Percentiles rank a stretch among this genome's conserved stretches.
Evolutionary conservation across 2,797 vertebrate genomes (phyloP).

Genomic region (Malurus leucopterus): DNA sequence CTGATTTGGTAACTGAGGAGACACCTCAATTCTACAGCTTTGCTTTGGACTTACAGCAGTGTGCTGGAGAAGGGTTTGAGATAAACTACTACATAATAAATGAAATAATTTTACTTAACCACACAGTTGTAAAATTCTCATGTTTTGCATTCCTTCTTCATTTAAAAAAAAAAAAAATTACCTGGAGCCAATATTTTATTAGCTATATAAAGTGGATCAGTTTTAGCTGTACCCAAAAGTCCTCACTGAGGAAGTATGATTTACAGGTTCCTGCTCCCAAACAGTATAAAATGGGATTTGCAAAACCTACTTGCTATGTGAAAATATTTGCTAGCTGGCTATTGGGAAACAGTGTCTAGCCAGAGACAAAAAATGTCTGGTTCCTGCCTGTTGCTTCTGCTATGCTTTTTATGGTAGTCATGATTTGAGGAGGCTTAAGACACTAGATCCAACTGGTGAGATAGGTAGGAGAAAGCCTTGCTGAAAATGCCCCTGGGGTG

Average conservation of each 20-base stretch:
- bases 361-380: background rate
- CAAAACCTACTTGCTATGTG: background rate
- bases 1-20: background rate
- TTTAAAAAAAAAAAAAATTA: background rate
- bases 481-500: conserved; percentile 18
- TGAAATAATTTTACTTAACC: background rate
- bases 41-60: background rate
- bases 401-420: background rate
- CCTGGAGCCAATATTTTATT: background rate
- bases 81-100: background rate
- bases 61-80: background rate
- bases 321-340: background rate
- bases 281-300: background rate
- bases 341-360: background rate
- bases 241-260: background rate
- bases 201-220: background rate
- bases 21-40: background rate
- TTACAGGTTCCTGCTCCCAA: background rate
- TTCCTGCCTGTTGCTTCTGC: background rate
- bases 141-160: background rate
- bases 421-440: background rate
- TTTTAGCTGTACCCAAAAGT: background rate
- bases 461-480: conserved; percentile 7
- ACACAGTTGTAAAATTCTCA: background rate
- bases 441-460: background rate